Evolutionary conservation across 1,140 invertebrate genomes (phyloP), one percentile per base, ranked within the genome.

Genomic region (Diorhabda elongata): DNA sequence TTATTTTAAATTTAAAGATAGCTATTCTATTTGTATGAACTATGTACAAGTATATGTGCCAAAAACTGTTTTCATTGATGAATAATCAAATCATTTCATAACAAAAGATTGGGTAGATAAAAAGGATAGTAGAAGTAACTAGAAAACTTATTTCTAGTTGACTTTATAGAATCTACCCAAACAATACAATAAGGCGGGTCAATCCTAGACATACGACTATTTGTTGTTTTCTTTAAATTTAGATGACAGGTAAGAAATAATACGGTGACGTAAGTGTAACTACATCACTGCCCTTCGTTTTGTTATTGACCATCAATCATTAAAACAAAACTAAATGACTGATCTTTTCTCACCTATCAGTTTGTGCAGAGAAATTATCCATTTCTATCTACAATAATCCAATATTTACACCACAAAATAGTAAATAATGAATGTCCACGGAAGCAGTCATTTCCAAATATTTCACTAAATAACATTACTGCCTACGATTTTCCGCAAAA

Each of bases 391-490:
- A 62, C 44, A 74, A 69, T 71, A 63, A 68, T 68, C 67, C 67
- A 9, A 60, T 69, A 71, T 71, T 66, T 69, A 69, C 71, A 69
- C 65, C 62, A 69, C 69, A 68, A 64, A 69, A 73, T 69, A 62
- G 70, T 66, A 70, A 74, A 71, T 63, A 73, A 71, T 58, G 61
- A 69, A 58, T 69, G 69, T 71, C 67, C 61, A 74, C 65, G 64
- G 70, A 65, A 73, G 69, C 65, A 74, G 71, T 74, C 73, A 74
- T 76, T 71, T 71, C 64, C 61, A 67, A 58, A 59, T 56, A 68
- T 71, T 66, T 61, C 61, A 71, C 60, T 62, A 66, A 69, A 65
- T 71, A 70, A 62, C 70, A 74, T 69, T 61, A 74, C 71, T 73
- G 67, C 44, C 62, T 69, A 52, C 42, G 58, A 64, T 59, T 67